Evolutionary conservation across 2,113 vertebrate species (phyloP).

Genomic region (Mionectes macconnelli): DNA sequence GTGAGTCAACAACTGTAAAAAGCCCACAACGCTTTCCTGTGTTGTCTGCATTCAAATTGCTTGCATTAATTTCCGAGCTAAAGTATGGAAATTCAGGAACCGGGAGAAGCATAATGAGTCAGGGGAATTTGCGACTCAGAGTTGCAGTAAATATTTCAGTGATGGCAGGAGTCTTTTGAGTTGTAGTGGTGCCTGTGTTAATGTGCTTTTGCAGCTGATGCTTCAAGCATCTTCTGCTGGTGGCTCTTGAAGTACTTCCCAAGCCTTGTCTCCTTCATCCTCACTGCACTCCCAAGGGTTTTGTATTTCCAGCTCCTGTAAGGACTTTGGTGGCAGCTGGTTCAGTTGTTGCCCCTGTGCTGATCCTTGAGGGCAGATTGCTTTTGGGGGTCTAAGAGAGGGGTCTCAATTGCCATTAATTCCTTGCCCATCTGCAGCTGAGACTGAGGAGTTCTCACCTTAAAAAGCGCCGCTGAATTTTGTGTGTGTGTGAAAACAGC

Average conservation of each 20-base stretch:
- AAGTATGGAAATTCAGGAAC: not conserved
- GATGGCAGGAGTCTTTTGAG: not conserved
- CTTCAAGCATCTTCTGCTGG: not conserved
- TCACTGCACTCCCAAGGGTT: not conserved
- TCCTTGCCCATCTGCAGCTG: not conserved
- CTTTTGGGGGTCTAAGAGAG: not conserved
- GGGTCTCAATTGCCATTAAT: not conserved
- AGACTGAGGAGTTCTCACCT: not conserved
- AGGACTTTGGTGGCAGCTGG: not conserved
- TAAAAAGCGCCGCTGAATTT: not conserved
- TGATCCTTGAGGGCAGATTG: not conserved
- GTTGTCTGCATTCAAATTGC: not conserved
- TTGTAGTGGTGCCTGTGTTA: not conserved
- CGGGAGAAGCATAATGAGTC: not conserved
- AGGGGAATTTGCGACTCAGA: not conserved
- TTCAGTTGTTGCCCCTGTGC: not conserved
- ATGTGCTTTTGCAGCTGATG: not conserved
- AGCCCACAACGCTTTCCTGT: not conserved
- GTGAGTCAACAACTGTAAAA: slow-evolving; percentile 22
- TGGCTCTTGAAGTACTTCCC: not conserved
- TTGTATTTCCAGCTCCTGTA: not conserved
- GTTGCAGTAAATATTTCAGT: not conserved
- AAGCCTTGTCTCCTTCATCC: not conserved
- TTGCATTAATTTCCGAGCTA: not conserved
- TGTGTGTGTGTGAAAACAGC: not conserved